Conservation (phyloP, 2,113 vertebrate species). For the Plecotus auritus region DNA sequence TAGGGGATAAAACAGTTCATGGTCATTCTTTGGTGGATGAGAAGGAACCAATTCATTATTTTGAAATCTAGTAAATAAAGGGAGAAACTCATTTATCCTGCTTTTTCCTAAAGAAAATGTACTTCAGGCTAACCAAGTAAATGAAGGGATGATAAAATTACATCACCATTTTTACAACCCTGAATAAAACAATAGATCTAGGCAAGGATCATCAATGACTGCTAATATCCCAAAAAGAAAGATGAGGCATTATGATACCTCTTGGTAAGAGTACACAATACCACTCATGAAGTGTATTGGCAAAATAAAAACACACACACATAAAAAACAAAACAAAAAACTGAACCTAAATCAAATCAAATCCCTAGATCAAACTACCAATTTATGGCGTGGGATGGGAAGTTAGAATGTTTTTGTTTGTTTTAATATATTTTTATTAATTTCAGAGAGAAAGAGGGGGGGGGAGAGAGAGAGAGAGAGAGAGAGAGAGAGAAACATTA, state of each 20-base stretch:
- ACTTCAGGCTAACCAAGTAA: conserved; percentile 8
- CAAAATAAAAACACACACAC: neutral
- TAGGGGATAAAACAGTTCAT: neutral
- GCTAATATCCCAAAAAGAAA: conserved; percentile 1
- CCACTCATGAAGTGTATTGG: neutral
- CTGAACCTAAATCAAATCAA: neutral
- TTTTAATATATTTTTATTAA: no score
- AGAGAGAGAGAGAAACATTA: no score
- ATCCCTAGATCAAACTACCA: neutral
- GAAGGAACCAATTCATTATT: conserved; percentile 11
- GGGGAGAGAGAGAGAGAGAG: no score
- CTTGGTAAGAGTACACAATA: neutral
- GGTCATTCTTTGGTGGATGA: neutral
- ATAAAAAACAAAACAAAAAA: neutral
- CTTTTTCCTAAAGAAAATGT: conserved; percentile 14
- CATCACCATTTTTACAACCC: neutral
- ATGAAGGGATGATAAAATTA: conserved; percentile 20
- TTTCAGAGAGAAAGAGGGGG: no score
- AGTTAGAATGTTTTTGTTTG: neutral
- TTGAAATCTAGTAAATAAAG: conserved; percentile 40
- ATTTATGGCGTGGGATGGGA: neutral
- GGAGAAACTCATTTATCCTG: neutral
- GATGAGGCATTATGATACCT: neutral
- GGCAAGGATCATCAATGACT: neutral
- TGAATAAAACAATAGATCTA: conserved; percentile 11